These are phyloP conservation scores for Papilio helenus DNA, from an alignment of 1,140 invertebrate species.

Conservation along the genomic window DNA sequence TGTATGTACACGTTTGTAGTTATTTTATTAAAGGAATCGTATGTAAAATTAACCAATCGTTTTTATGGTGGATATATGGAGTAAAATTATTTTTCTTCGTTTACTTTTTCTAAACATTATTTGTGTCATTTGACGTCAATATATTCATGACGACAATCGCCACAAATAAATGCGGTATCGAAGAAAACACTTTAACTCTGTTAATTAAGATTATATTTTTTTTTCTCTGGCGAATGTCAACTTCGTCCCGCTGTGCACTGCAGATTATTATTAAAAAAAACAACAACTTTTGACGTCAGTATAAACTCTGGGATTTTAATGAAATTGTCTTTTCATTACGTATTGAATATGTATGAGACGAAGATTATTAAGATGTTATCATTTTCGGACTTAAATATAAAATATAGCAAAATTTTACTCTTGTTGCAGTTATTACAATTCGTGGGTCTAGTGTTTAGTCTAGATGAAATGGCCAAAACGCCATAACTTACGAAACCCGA, in stretches of 20 bases:
- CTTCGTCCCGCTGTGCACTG: background rate
- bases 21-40: background rate
- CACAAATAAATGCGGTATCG: constrained; percentile 9
- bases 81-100: background rate
- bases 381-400: too few relatives aligned
- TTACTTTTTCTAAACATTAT: background rate
- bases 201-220: constrained; percentile 9
- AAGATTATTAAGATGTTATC: too few relatives aligned
- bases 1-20: background rate
- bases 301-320: background rate
- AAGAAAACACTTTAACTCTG: background rate
- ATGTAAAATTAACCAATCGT: background rate
- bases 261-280: background rate
- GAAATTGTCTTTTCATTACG: too few relatives aligned
- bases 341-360: too few relatives aligned
- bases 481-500: too few relatives aligned
- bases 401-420: too few relatives aligned
- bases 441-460: too few relatives aligned
- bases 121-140: background rate
- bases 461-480: too few relatives aligned
- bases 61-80: background rate
- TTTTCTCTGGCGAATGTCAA: background rate
- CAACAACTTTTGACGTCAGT: background rate
- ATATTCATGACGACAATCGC: background rate
- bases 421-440: too few relatives aligned